A percentile compares a stretch with the other conserved stretches of the same genome.
phyloP scores from a whole-genome alignment of 2,888 invertebrate species.

The Ophraella communa region DNA sequence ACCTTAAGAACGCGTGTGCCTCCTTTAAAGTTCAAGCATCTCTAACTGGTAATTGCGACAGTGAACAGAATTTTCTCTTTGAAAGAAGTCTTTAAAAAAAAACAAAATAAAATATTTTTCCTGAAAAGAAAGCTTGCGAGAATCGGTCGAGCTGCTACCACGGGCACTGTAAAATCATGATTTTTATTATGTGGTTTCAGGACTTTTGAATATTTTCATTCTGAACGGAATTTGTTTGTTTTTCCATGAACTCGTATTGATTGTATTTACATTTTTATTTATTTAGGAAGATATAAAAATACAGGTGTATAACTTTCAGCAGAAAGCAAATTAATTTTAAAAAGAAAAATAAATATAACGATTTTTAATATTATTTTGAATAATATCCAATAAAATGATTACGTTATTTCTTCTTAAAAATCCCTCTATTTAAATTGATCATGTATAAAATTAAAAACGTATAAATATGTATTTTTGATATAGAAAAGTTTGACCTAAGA shows the following conservation, averaged over 20 bases:
- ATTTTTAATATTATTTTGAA: no score
- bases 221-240: not conserved
- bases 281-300: not conserved
- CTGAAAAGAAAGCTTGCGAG: not conserved
- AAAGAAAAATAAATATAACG: no score
- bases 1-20: conserved; percentile 4
- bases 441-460: no score
- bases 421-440: no score
- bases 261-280: not conserved
- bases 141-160: not conserved
- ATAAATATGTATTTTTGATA: no score
- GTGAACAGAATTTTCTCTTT: conserved; percentile 14
- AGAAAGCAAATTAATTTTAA: no score
- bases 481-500: no score
- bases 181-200: not conserved
- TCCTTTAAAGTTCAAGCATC: conserved; percentile 21
- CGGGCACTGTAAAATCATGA: not conserved
- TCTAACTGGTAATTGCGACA: conserved; percentile 27
- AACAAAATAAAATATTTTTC: conserved; percentile 9
- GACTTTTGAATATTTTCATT: conserved; percentile 3
- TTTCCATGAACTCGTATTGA: not conserved
- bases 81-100: conserved; percentile 1
- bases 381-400: no score
- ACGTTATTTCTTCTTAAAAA: no score
- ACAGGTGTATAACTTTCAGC: not conserved